Evolutionary conservation across 1,140 invertebrate genomes (phyloP).

Genomic region (Trachymyrmex septentrionalis): DNA sequence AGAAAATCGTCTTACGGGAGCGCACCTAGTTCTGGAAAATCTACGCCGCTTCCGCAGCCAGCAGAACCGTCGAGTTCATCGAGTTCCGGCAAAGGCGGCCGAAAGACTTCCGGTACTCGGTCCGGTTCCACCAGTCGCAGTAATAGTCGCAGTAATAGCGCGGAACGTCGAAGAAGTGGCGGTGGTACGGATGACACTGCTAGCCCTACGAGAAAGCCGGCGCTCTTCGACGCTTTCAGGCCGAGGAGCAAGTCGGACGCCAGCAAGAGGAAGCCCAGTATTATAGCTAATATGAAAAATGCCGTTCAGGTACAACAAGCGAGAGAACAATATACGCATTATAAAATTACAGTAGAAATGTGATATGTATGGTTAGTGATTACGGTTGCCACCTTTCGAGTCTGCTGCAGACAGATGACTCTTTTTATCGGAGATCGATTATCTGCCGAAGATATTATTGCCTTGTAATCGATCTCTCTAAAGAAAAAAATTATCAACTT

Average conservation of each 20-base stretch:
- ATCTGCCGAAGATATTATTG: too few relatives aligned
- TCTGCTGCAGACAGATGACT: too few relatives aligned
- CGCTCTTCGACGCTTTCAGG: conserved; percentile 94
- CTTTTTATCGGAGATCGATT: too few relatives aligned
- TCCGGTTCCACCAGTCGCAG: conserved; percentile 86
- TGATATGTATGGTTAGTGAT: too few relatives aligned
- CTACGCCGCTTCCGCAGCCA: conserved; percentile 81
- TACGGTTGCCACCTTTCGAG: too few relatives aligned
- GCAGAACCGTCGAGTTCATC: conserved; percentile 80
- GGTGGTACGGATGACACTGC: conserved; percentile 88
- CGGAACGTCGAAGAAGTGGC: conserved; percentile 88
- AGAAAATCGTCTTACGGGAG: conserved; percentile 79
- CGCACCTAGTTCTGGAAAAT: conserved; percentile 82
- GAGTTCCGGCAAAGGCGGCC: conserved; percentile 78
- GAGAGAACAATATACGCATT: background rate
- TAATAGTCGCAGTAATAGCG: conserved; percentile 88
- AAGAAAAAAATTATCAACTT: too few relatives aligned
- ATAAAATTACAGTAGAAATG: background rate
- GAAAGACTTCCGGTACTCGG: conserved; percentile 82
- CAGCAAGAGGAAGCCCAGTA: conserved; percentile 89
- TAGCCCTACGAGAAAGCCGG: conserved; percentile 90
- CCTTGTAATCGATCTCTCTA: too few relatives aligned
- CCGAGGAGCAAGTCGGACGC: conserved; percentile 93
- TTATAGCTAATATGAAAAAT: conserved; percentile 93
- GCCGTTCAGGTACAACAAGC: conserved; percentile 89